Evolutionary conservation across 2,797 vertebrate genomes (phyloP).

Genomic region (Lutjanus campechanus): DNA sequence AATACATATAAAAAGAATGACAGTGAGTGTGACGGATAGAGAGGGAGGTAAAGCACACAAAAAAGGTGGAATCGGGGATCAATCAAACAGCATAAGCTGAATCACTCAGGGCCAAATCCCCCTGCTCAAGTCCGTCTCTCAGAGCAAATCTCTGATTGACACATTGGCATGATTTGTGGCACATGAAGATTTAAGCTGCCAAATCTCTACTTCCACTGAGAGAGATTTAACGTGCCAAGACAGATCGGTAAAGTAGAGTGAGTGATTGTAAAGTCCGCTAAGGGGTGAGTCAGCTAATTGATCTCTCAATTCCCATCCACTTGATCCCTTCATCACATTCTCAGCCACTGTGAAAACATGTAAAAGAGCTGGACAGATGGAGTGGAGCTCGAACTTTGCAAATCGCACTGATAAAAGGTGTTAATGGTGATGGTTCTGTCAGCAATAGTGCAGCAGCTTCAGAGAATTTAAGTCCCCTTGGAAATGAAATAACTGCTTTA

Average conservation of each 20-base stretch:
- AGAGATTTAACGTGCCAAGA: conserved; percentile 56
- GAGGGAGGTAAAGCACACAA: neutral
- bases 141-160: conserved; percentile 55
- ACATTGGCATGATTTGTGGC: conserved; percentile 42
- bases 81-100: conserved; percentile 44
- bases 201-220: conserved; percentile 49
- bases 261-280: conserved; percentile 51
- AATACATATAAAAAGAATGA: conserved; percentile 14
- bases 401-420: conserved; percentile 58
- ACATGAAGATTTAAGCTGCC: conserved; percentile 58
- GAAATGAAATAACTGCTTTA: conserved; percentile 45
- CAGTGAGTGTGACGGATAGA: neutral
- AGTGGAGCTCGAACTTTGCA: conserved; percentile 13
- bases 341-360: conserved; percentile 43
- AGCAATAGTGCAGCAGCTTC: conserved; percentile 35
- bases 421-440: conserved; percentile 25
- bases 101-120: conserved; percentile 48
- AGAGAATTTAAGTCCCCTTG: conserved; percentile 22
- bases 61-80: conserved; percentile 20
- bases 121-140: conserved; percentile 39
- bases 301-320: conserved; percentile 61
- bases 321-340: conserved; percentile 49
- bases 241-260: conserved; percentile 44
- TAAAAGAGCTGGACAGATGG: conserved; percentile 20
- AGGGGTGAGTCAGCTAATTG: conserved; percentile 67